Conservation (phyloP, 2,797 vertebrate genomes). For the Neoniphon sammara region DNA sequence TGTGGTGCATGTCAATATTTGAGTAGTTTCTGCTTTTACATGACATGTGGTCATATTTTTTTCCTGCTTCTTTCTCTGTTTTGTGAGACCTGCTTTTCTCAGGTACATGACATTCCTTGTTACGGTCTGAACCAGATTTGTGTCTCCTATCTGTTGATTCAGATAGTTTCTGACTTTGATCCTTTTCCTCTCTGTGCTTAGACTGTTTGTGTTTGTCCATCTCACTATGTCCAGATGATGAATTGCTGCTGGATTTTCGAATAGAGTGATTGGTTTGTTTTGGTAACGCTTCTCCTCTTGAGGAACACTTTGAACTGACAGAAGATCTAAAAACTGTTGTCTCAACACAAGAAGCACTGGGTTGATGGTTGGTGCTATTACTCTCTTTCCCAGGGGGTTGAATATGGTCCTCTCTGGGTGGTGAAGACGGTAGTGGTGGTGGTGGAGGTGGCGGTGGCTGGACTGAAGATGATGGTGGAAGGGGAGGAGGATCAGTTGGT, state of each 20-base stretch:
- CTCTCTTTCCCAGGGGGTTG: slow-evolving; percentile 46
- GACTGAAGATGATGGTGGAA: slow-evolving; percentile 8
- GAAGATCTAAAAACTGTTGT: slow-evolving; percentile 22
- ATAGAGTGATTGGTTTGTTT: slow-evolving; percentile 33
- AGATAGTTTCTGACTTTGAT: slow-evolving; percentile 51
- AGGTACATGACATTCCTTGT: slow-evolving; percentile 59
- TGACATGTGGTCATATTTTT: slow-evolving; percentile 77
- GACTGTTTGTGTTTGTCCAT: slow-evolving; percentile 49
- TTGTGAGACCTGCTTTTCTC: slow-evolving; percentile 75
- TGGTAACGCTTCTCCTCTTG: slow-evolving; percentile 37
- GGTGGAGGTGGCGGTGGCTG: neutral
- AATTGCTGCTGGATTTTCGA: slow-evolving; percentile 31
- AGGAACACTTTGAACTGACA: slow-evolving; percentile 44
- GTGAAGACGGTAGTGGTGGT: slow-evolving; percentile 10
- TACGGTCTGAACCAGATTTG: slow-evolving; percentile 47
- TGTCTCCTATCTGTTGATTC: slow-evolving; percentile 54
- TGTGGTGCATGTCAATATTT: slow-evolving; percentile 74
- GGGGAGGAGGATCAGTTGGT: neutral
- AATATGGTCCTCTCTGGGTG: slow-evolving; percentile 8
- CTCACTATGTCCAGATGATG: slow-evolving; percentile 26
- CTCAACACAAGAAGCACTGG: slow-evolving; percentile 2
- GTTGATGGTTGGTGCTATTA: slow-evolving; percentile 4
- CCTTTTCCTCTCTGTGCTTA: slow-evolving; percentile 66
- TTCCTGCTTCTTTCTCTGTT: slow-evolving; percentile 73
- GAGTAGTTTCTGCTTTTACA: slow-evolving; percentile 53